Evolutionary conservation across 1,140 invertebrate genomes (phyloP).

Genomic region (Chrysomallon squamiferum): DNA sequence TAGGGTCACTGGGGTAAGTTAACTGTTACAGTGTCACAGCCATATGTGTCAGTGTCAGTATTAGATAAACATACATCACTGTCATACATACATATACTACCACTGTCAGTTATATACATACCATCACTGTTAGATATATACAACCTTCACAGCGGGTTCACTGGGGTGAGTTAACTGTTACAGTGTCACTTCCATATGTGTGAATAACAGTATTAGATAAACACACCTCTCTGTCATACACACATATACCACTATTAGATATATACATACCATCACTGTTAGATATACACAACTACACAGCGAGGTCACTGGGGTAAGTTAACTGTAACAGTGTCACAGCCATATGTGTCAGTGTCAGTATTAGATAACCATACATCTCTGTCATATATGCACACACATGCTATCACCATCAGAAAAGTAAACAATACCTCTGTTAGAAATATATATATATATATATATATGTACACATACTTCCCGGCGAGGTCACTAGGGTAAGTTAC

Average conservation of each 20-base stretch:
- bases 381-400: background rate
- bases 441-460: too few relatives aligned
- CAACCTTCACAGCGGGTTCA: conserved; percentile 59
- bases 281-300: conserved; percentile 53
- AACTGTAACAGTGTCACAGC: background rate
- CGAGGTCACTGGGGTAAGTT: conserved; percentile 69
- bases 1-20: conserved; percentile 67
- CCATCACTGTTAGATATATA: too few relatives aligned
- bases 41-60: background rate
- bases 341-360: background rate
- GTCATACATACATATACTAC: background rate
- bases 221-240: background rate
- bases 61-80: too few relatives aligned
- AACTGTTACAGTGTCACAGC: background rate
- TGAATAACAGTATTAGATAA: too few relatives aligned
- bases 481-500: conserved; percentile 66
- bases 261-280: background rate
- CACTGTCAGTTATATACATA: too few relatives aligned
- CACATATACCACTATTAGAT: background rate
- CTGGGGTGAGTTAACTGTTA: conserved; percentile 60
- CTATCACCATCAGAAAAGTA: background rate
- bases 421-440: too few relatives aligned
- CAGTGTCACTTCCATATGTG: background rate
- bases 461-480: too few relatives aligned
- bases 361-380: too few relatives aligned